Evolutionary conservation across 2,113 vertebrate species (phyloP).

Genomic region (Syngnathus typhle): DNA sequence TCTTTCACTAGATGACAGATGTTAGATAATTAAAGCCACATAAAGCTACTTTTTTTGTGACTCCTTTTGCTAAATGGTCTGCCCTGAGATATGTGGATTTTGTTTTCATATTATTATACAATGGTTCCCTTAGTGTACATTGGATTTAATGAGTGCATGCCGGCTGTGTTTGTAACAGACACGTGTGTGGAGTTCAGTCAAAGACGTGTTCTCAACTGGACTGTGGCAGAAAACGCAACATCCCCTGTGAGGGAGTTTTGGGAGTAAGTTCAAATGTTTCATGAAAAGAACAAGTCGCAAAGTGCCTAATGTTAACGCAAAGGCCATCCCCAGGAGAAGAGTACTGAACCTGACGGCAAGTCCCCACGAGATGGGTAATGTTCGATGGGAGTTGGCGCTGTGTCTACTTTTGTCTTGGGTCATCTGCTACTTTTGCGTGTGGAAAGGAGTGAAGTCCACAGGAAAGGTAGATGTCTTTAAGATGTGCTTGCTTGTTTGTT

Average conservation of each 20-base stretch:
- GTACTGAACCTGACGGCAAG: slow-evolving; percentile 76
- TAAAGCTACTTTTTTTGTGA: no score
- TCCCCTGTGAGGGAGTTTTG: slow-evolving; percentile 92
- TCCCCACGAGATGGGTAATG: slow-evolving; percentile 70
- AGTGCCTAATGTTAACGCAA: background rate
- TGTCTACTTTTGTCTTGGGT: slow-evolving; percentile 78
- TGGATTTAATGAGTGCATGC: background rate
- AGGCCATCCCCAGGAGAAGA: slow-evolving; percentile 57
- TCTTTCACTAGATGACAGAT: no score
- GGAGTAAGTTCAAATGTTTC: slow-evolving; percentile 79
- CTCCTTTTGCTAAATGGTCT: no score
- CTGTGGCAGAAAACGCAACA: slow-evolving; percentile 70
- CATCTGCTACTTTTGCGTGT: slow-evolving; percentile 83
- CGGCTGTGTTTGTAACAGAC: slow-evolving; percentile 58
- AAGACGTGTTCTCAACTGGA: slow-evolving; percentile 57
- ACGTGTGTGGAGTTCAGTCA: slow-evolving; percentile 76
- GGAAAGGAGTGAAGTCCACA: slow-evolving; percentile 81
- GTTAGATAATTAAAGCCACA: no score
- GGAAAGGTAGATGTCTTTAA: slow-evolving; percentile 67
- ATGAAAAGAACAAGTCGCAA: background rate
- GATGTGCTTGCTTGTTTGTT: background rate
- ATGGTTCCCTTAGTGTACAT: background rate
- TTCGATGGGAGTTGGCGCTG: slow-evolving; percentile 76
- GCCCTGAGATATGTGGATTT: no score
- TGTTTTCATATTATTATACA: background rate